Conservation (phyloP, 2,113 vertebrate species). For the Motacilla tschutschensis region DNA sequence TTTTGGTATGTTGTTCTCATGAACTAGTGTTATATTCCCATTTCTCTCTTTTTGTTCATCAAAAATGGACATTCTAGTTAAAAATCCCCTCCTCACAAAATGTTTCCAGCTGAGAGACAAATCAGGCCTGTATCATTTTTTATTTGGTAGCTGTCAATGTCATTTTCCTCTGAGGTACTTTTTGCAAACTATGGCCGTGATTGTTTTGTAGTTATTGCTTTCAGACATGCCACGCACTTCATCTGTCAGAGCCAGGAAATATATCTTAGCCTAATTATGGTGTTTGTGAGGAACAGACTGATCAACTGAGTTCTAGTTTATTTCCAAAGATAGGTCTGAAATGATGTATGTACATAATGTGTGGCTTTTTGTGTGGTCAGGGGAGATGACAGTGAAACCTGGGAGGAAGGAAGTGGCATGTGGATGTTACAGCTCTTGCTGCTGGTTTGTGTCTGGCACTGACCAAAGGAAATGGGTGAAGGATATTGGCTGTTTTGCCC, state of each 20-base stretch:
- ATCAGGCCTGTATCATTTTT: background rate
- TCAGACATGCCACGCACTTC: background rate
- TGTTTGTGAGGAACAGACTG: slow-evolving; percentile 23
- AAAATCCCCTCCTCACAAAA: background rate
- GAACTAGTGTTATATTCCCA: background rate
- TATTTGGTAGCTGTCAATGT: background rate
- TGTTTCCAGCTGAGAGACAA: slow-evolving; percentile 22
- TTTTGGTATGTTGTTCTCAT: background rate
- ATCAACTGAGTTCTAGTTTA: background rate
- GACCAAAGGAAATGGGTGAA: slow-evolving; percentile 17
- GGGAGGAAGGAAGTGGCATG: slow-evolving; percentile 1
- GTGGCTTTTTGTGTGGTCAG: slow-evolving; percentile 13
- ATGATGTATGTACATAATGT: background rate
- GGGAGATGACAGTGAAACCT: background rate
- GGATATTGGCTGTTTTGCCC: background rate
- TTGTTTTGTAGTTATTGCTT: background rate
- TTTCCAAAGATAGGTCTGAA: slow-evolving; percentile 44
- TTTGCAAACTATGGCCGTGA: background rate
- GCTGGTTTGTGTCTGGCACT: background rate
- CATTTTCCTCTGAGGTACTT: background rate
- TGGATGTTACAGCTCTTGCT: background rate
- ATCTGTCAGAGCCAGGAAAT: slow-evolving; percentile 35
- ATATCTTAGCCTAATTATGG: slow-evolving; percentile 28
- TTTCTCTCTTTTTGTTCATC: background rate
- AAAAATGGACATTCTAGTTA: background rate